Evolutionary conservation across 1,140 invertebrate species (phyloP).

Genomic region (Drosophila suzukii): DNA sequence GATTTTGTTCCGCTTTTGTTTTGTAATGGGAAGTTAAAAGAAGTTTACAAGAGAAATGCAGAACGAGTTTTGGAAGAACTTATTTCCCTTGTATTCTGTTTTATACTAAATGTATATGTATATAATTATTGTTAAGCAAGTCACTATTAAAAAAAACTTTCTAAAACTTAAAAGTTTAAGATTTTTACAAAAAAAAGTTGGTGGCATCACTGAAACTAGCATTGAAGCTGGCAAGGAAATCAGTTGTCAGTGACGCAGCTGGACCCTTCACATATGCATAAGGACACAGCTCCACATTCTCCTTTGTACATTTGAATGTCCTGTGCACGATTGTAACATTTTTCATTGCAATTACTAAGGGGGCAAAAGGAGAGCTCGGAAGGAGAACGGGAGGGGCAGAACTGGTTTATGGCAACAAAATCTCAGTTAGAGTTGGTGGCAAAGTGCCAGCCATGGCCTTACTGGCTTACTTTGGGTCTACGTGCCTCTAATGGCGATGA

Average conservation of each 20-base stretch:
- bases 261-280: constrained; percentile 30
- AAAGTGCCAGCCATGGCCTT: constrained; percentile 56
- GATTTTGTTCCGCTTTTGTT: neutral
- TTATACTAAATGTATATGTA: too few species aligned
- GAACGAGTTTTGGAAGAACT: too few species aligned
- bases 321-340: constrained; percentile 72
- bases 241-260: constrained; percentile 65
- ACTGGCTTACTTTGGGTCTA: constrained; percentile 49
- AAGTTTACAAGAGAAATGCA: too few species aligned
- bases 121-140: too few species aligned
- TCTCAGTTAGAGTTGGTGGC: constrained; percentile 72
- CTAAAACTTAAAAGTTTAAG: too few species aligned
- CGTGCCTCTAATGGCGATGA: constrained; percentile 54
- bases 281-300: constrained; percentile 26
- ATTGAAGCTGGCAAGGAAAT: constrained; percentile 29
- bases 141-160: too few species aligned
- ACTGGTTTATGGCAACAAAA: constrained; percentile 73
- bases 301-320: constrained; percentile 63
- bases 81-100: too few species aligned
- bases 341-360: constrained; percentile 67
- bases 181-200: neutral
- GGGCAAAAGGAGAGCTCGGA: neutral
- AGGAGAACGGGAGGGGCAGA: constrained; percentile 19
- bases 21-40: too few species aligned
- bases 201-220: constrained; percentile 4